phyloP scores from a whole-genome alignment of 2,888 invertebrate species.

The Fissipunctia ypsillon region DNA sequence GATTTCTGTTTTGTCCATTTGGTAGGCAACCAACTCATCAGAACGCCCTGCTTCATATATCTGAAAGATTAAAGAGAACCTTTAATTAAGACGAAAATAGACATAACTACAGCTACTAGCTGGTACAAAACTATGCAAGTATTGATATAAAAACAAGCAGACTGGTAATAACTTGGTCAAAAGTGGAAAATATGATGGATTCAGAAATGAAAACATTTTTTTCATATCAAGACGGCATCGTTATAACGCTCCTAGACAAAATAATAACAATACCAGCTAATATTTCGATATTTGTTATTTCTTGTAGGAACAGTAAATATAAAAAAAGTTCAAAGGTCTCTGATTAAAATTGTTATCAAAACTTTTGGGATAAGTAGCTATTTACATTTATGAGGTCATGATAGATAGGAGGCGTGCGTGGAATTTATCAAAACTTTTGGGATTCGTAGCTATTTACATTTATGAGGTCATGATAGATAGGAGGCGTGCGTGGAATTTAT shows the following conservation, averaged over 20 bases:
- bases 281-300: background rate
- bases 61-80: conserved; percentile 82
- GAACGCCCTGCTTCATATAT: conserved; percentile 94
- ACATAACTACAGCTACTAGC: too few species aligned
- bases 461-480: too few species aligned
- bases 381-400: too few species aligned
- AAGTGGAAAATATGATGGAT: background rate
- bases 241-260: conserved; percentile 1
- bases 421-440: too few species aligned
- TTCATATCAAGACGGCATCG: too few species aligned
- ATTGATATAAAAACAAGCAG: background rate
- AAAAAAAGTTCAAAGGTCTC: conserved; percentile 37
- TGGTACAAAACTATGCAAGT: too few species aligned
- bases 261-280: conserved; percentile 13
- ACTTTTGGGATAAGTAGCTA: conserved; percentile 7
- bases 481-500: too few species aligned
- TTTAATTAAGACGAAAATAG: too few species aligned
- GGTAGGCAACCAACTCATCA: conserved; percentile 94
- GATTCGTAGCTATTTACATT: too few species aligned
- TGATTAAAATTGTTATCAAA: conserved; percentile 33
- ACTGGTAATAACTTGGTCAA: background rate
- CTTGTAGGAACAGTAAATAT: background rate
- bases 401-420: too few species aligned
- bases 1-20: conserved; percentile 94
- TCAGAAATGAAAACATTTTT: background rate